Conservation (phyloP, 2,113 vertebrate species). For the Capreolus pygargus region DNA sequence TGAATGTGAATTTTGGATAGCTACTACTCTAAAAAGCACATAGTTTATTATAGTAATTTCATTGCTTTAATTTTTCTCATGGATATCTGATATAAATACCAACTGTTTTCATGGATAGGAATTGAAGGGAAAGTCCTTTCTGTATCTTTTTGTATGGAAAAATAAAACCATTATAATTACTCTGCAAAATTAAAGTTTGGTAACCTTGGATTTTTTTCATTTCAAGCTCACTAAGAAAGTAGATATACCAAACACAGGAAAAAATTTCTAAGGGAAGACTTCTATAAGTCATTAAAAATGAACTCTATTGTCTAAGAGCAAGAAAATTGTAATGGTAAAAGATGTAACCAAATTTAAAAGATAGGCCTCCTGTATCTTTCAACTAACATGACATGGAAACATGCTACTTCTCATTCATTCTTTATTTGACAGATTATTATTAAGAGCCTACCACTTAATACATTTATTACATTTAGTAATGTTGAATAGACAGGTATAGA, state of each 20-base stretch:
- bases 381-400: neutral
- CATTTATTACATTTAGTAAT: neutral
- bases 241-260: neutral
- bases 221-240: neutral
- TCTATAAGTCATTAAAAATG: neutral
- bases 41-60: neutral
- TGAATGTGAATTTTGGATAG: neutral
- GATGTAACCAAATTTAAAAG: neutral
- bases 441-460: neutral
- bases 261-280: neutral
- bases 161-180: neutral
- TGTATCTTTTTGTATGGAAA: neutral
- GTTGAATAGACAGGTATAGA: neutral
- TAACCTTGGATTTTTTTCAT: neutral
- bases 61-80: slow-evolving; percentile 7
- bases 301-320: neutral
- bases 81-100: neutral
- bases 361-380: neutral
- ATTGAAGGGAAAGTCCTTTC: neutral
- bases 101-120: neutral
- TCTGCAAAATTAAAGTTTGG: neutral
- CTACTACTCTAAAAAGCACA: neutral
- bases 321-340: neutral
- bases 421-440: neutral
- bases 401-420: neutral